Conservation (phyloP, 2,888 invertebrate species). For the Aphrophora alni region DNA sequence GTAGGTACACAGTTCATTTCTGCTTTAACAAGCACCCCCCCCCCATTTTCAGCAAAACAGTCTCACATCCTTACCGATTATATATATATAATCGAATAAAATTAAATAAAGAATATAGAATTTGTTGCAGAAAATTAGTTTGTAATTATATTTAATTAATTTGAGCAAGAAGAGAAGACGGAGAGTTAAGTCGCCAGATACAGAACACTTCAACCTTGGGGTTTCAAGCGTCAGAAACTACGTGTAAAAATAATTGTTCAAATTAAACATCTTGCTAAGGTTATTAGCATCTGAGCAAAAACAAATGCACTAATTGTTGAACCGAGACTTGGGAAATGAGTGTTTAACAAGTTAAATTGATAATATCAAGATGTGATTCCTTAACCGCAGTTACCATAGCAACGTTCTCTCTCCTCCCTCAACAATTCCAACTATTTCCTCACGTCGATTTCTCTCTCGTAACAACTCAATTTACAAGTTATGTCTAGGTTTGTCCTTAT, state of each 20-base stretch:
- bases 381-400: neutral
- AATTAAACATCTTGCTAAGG: neutral
- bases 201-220: neutral
- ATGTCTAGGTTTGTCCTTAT: neutral
- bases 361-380: neutral
- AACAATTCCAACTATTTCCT: neutral
- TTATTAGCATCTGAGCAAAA: neutral
- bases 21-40: too few relatives aligned
- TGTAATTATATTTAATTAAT: too few relatives aligned
- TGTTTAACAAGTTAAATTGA: constrained; percentile 9
- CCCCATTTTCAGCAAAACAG: too few relatives aligned
- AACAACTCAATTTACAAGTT: neutral
- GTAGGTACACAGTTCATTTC: too few relatives aligned
- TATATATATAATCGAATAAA: too few relatives aligned
- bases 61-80: too few relatives aligned
- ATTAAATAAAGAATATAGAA: too few relatives aligned
- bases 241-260: too few relatives aligned
- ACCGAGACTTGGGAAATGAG: neutral
- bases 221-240: neutral
- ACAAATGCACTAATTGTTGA: neutral
- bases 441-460: neutral
- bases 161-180: too few relatives aligned
- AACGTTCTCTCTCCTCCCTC: neutral
- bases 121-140: too few relatives aligned
- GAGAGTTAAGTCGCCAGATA: too few relatives aligned